Evolutionary conservation across 1,140 invertebrate genomes (phyloP).

Genomic region (Aleiodes sp.): DNA sequence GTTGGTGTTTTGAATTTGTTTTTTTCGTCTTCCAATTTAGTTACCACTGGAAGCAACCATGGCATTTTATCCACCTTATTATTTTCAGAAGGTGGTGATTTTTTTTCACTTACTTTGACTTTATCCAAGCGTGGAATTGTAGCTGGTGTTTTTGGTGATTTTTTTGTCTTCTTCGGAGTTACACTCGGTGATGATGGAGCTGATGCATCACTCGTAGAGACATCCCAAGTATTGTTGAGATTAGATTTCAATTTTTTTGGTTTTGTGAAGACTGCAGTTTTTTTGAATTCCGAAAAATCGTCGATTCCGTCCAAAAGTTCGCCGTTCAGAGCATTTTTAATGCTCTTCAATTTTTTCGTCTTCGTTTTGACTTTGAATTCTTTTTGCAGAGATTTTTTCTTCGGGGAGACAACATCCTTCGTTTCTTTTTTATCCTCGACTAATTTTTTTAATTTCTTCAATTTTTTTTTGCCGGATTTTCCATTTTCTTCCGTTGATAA

Average conservation of each 20-base stretch:
- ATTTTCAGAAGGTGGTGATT: slow-evolving; percentile 1
- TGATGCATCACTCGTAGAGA: slow-evolving; percentile 30
- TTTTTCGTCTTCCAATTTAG: slow-evolving; percentile 41
- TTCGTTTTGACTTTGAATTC: slow-evolving; percentile 31
- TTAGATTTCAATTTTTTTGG: slow-evolving; percentile 26
- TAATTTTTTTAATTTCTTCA: slow-evolving; percentile 20
- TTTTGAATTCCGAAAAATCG: slow-evolving; percentile 19
- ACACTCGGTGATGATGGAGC: slow-evolving; percentile 11
- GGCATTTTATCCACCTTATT: slow-evolving; percentile 29
- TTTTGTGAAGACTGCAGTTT: not conserved
- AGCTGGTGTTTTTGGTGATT: not conserved
- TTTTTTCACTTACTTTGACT: not conserved
- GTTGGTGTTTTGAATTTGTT: slow-evolving; percentile 2
- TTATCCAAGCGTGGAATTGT: not conserved
- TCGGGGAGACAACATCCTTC: not conserved
- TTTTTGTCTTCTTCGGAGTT: not conserved
- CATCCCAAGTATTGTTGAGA: slow-evolving; percentile 36
- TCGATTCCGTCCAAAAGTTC: slow-evolving; percentile 30
- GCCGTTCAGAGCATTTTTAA: slow-evolving; percentile 18
- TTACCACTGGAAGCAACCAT: slow-evolving; percentile 41
- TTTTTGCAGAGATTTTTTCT: slow-evolving; percentile 13
- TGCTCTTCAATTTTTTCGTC: slow-evolving; percentile 30
- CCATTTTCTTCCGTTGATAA: slow-evolving; percentile 16
- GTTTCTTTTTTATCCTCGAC: not conserved
- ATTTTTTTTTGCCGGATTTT: not conserved